phyloP scores from a whole-genome alignment of 2,113 vertebrate genomes.

The Spea multiplicata region DNA sequence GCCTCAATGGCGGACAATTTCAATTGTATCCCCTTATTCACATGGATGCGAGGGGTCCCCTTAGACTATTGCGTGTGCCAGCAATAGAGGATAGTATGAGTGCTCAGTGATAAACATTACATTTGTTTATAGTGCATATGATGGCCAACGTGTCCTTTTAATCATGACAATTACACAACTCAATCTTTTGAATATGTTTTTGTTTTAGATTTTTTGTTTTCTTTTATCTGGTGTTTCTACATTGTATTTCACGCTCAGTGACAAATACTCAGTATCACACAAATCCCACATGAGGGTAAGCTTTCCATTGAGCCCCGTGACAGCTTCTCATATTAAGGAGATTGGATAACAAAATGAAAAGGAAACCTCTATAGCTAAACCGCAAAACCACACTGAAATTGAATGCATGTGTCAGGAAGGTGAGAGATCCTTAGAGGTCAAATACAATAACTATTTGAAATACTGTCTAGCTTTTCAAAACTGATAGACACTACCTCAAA shows the following conservation, averaged over 20 bases:
- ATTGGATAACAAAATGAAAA: slow-evolving; percentile 38
- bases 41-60: too few species aligned
- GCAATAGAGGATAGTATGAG: not conserved
- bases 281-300: slow-evolving; percentile 32
- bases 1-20: too few species aligned
- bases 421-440: slow-evolving; percentile 34
- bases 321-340: slow-evolving; percentile 32
- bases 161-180: too few species aligned
- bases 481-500: slow-evolving; percentile 1
- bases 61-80: too few species aligned
- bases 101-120: not conserved
- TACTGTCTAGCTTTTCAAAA: slow-evolving; percentile 29
- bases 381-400: slow-evolving; percentile 26
- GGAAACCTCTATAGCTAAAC: slow-evolving; percentile 30
- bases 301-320: slow-evolving; percentile 26
- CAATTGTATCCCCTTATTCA: not conserved
- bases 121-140: not conserved
- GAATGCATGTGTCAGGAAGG: slow-evolving; percentile 23
- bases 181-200: not conserved
- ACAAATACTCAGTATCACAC: slow-evolving; percentile 24
- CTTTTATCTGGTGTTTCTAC: not conserved
- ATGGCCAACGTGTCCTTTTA: too few species aligned
- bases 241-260: slow-evolving; percentile 13
- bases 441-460: slow-evolving; percentile 32
- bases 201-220: not conserved